Conservation (phyloP, 2,797 vertebrate genomes). For the Hirundo rustica region DNA sequence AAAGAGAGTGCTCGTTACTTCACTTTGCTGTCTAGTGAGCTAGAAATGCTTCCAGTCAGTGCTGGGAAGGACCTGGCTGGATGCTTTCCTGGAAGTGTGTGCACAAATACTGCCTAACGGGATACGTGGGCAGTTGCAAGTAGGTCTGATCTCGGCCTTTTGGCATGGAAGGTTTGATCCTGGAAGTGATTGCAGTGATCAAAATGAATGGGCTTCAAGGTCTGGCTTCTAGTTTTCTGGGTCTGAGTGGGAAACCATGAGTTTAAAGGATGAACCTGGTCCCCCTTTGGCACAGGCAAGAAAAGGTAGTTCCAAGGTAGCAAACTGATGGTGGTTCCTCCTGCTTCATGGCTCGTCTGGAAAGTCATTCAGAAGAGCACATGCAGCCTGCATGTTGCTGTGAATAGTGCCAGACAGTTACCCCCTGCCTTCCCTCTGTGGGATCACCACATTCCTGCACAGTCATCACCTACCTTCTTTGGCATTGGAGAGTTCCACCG, state of each 20-base stretch:
- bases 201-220: not conserved
- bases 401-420: not conserved
- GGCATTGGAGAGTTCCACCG: not conserved
- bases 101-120: not conserved
- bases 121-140: not conserved
- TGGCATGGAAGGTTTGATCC: not conserved
- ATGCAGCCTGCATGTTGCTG: not conserved
- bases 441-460: accelerated
- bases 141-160: not conserved
- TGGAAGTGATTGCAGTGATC: not conserved
- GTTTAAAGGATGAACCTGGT: accelerated
- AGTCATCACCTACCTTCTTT: not conserved
- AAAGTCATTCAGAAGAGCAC: not conserved
- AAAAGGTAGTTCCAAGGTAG: not conserved
- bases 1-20: not conserved
- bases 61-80: not conserved
- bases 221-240: not conserved
- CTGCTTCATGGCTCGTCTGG: not conserved
- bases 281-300: not conserved
- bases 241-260: not conserved
- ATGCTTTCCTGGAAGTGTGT: not conserved
- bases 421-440: accelerated
- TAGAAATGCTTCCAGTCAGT: not conserved
- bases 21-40: not conserved
- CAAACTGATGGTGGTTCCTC: not conserved